Evolutionary conservation across 2,797 vertebrate genomes (phyloP).

Genomic region (Myotis vivesi): DNA sequence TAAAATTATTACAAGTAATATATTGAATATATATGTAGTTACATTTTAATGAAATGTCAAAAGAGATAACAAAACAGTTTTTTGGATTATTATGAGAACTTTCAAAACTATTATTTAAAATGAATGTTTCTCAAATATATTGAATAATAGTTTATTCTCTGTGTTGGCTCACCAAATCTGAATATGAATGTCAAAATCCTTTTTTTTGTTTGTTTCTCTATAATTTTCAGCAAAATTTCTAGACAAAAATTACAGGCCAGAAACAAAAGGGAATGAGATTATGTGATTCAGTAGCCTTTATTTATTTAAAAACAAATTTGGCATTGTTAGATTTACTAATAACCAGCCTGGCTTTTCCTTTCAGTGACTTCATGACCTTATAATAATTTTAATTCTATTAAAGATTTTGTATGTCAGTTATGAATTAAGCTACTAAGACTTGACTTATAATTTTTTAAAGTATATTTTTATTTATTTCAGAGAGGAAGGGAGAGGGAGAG

Average conservation of each 20-base stretch:
- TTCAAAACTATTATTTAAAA: conserved; percentile 31
- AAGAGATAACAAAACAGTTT: not conserved
- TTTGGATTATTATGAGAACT: conserved; percentile 19
- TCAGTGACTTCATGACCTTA: not conserved
- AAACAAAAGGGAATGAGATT: not conserved
- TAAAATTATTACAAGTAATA: not conserved
- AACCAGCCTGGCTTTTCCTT: not conserved
- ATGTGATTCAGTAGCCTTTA: not conserved
- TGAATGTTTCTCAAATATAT: conserved; percentile 19
- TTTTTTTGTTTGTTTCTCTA: conserved; percentile 42
- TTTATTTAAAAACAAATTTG: conserved; percentile 38
- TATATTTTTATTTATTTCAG: too few relatives aligned
- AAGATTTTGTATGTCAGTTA: conserved; percentile 6
- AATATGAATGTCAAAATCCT: not conserved
- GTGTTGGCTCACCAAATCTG: not conserved
- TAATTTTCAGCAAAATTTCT: conserved; percentile 49
- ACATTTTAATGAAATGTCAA: conserved; percentile 1
- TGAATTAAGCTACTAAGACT: not conserved
- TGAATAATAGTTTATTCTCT: not conserved
- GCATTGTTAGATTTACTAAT: not conserved
- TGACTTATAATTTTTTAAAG: not conserved
- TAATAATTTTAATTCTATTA: conserved; percentile 4
- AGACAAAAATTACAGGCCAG: conserved; percentile 47
- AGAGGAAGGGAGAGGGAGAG: too few relatives aligned
- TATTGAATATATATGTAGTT: not conserved